phyloP scores from a whole-genome alignment of 2,888 invertebrate genomes.

The Parapristionchus giblindavisi region DNA sequence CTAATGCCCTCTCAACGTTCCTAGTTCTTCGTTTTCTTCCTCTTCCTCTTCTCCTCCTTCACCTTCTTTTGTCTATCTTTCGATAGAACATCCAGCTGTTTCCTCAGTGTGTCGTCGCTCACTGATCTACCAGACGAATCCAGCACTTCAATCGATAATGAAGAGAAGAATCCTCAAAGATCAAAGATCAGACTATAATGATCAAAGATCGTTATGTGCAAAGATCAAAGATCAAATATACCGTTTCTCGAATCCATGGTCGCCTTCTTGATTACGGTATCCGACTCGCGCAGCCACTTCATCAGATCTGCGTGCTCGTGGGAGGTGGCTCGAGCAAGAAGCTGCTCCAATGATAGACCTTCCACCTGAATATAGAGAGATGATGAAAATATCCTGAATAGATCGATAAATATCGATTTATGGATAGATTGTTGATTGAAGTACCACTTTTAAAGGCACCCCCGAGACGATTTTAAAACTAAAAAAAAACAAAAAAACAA shows the following conservation, averaged over 20 bases:
- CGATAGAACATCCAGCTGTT: constrained; percentile 23
- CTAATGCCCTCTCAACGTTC: too few species aligned
- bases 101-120: constrained; percentile 21
- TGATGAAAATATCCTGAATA: too few species aligned
- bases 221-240: neutral
- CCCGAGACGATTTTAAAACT: too few species aligned
- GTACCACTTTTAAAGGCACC: too few species aligned
- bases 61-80: neutral
- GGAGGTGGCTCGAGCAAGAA: constrained; percentile 42
- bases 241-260: constrained; percentile 16
- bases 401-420: neutral
- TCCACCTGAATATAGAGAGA: constrained; percentile 16
- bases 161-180: constrained; percentile 26
- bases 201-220: constrained; percentile 1
- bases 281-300: constrained; percentile 38
- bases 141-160: constrained; percentile 3
- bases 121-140: constrained; percentile 21
- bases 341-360: constrained; percentile 38
- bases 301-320: constrained; percentile 43
- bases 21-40: constrained; percentile 19
- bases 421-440: too few species aligned
- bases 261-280: neutral
- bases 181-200: neutral
- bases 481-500: too few species aligned
- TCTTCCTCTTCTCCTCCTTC: constrained; percentile 26